Percentiles rank a stretch among this genome's conserved stretches.
These are phyloP conservation scores for Bruchidius siliquastri DNA, from an alignment of 2,888 invertebrate genomes.

Conservation along the genomic window DNA sequence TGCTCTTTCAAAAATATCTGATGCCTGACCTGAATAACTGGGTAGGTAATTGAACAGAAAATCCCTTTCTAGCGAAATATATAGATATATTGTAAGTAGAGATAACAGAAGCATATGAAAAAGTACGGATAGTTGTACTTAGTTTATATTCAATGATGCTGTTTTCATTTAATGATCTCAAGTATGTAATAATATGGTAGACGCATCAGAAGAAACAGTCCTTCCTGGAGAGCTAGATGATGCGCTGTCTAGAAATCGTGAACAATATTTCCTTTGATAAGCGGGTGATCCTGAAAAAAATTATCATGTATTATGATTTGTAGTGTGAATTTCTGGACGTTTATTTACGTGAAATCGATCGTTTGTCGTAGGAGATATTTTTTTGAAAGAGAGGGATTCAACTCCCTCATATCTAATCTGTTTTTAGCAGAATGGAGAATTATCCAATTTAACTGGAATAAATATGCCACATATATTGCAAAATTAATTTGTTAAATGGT, in stretches of 20 bases:
- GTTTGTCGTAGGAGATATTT: not conserved
- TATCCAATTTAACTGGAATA: too few species aligned
- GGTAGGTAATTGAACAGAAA: too few species aligned
- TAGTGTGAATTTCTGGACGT: too few species aligned
- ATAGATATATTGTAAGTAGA: not conserved
- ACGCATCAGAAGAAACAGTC: not conserved
- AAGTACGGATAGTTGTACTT: not conserved
- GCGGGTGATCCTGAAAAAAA: too few species aligned
- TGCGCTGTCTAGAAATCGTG: not conserved
- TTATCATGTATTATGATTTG: too few species aligned
- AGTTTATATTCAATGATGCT: not conserved
- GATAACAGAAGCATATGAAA: not conserved
- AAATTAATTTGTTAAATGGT: not conserved
- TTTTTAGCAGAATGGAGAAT: not conserved
- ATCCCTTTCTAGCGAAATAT: too few species aligned
- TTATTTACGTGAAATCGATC: not conserved
- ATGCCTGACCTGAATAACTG: too few species aligned
- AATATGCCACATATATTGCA: too few species aligned
- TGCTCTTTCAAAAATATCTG: too few species aligned
- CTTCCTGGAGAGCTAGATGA: not conserved
- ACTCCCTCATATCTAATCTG: too few species aligned
- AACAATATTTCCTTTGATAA: not conserved
- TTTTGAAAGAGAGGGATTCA: not conserved
- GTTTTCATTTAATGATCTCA: not conserved
- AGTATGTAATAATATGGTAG: not conserved